Base-by-base conservation (phyloP, 2,888 invertebrate species). In the Panzeria rudis region DNA sequence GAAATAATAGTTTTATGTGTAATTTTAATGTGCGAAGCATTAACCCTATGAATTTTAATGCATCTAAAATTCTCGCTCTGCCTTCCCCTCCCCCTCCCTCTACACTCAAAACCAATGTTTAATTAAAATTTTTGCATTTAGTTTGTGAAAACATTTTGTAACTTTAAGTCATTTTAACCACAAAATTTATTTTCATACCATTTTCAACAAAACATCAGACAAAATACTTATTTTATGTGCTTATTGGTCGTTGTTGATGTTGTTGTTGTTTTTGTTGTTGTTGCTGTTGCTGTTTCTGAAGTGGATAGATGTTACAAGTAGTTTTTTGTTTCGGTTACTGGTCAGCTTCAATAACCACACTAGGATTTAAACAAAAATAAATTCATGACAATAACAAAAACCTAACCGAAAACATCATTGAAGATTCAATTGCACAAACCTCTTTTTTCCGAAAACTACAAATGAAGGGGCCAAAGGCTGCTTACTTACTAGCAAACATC, bases 151-250 rank as follows among this genome's bases (percentile, higher is more conserved):
- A 59, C 29, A 52, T 78, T 73, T 68, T 68, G 50, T 54, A 62
- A 71, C 6, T 71, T 82, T 71, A 56, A 83, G 82, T 64, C 29
- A 77, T 77, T 83, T 50, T 56, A 77, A 64, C 64, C 82, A 66
- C 71, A 83, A 77, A 64, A 71, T 83, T 76, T 83, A 50, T 59
- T 71, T 71, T 72, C 50, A 47, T 71, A 17, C 20, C 32, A 69
- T 75, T 54, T 68, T 56, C 8, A 59, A 29, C 23, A 66, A 80
- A 80, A 73, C 44, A 59, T 66, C 41, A 75, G 61, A 54, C 54
- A 47, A 76, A 76, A 64, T 76, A 71, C 76, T 54, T 76, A 71
- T 62, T 76, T 76, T 61, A 66, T 68, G 50, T 72, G 66, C 17
- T 66, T 72, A 72, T 66, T 61, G 66, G 17, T 20, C 13, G 56